Conservation (phyloP, 2,113 vertebrate genomes). For the Limnothrissa miodon region DNA sequence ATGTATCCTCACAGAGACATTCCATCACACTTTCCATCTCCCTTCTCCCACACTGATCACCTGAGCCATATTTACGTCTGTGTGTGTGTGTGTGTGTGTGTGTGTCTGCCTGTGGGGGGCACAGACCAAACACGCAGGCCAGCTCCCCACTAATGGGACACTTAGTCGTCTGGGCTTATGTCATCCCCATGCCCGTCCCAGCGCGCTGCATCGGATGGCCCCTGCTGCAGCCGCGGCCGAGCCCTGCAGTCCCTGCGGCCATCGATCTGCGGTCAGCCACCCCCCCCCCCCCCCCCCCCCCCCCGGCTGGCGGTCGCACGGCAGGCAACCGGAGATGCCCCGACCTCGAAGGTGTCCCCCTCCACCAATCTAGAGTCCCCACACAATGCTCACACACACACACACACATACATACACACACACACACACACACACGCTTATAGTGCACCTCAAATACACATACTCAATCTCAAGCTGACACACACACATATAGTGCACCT, state of each 20-base stretch:
- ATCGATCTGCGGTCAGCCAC: conserved; percentile 79
- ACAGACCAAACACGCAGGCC: conserved; percentile 50
- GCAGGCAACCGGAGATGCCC: conserved; percentile 71
- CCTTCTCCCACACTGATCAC: conserved; percentile 52
- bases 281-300: conserved; percentile 58
- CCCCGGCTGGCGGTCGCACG: conserved; percentile 59
- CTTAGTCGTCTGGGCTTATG: conserved; percentile 76
- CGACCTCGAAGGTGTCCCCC: conserved; percentile 70
- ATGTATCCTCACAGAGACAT: no score
- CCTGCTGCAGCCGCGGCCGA: conserved; percentile 52
- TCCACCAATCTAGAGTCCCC: conserved; percentile 58
- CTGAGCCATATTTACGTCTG: conserved; percentile 55
- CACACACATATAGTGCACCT: conserved; percentile 30
- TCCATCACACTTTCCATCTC: background rate
- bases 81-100: background rate
- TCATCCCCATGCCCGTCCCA: conserved; percentile 64
- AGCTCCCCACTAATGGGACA: conserved; percentile 76
- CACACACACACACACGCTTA: background rate
- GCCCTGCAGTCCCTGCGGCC: conserved; percentile 61
- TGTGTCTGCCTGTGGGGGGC: background rate
- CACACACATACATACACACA: conserved; percentile 34
- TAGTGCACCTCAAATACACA: conserved; percentile 47
- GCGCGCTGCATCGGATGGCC: conserved; percentile 68
- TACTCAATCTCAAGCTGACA: background rate
- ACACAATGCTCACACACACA: conserved; percentile 41